phyloP scores from a whole-genome alignment of 2,797 vertebrate species.

The Esox masquinongy region DNA sequence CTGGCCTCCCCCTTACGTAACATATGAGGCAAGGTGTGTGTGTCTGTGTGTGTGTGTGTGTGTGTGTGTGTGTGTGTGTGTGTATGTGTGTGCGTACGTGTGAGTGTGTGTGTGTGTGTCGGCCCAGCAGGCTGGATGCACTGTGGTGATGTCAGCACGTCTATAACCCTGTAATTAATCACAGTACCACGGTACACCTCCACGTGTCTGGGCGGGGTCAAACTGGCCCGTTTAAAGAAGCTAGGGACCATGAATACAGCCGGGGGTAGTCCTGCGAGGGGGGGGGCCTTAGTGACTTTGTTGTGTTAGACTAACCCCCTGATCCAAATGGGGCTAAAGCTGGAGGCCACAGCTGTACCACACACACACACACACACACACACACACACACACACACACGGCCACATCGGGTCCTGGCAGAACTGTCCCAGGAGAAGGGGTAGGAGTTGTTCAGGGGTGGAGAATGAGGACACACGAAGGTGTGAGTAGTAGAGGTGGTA shows the following conservation, averaged over 20 bases:
- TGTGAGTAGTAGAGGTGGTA: conserved; percentile 3
- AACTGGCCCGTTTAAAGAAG: conserved; percentile 65
- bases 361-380: conserved; percentile 5
- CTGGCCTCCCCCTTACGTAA: not conserved
- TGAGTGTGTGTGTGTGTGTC: conserved; percentile 9
- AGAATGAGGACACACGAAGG: not conserved
- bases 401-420: not conserved
- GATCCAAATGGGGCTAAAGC: conserved; percentile 47
- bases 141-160: conserved; percentile 20
- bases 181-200: conserved; percentile 25
- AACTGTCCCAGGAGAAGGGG: conserved; percentile 4
- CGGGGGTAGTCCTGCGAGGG: conserved; percentile 39
- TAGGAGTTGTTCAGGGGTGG: conserved; percentile 5
- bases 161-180: conserved; percentile 48
- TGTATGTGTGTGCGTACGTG: conserved; percentile 22
- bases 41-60: conserved; percentile 22
- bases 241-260: not conserved
- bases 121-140: conserved; percentile 2
- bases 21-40: not conserved
- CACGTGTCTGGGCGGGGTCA: conserved; percentile 49
- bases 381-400: not conserved
- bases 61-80: not conserved
- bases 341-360: conserved; percentile 47
- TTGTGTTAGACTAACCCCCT: conserved; percentile 53
- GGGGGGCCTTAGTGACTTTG: conserved; percentile 32